These are phyloP conservation scores for Dryocosmus kuriphilus DNA, from an alignment of 2,888 invertebrate genomes.

Conservation along the genomic window DNA sequence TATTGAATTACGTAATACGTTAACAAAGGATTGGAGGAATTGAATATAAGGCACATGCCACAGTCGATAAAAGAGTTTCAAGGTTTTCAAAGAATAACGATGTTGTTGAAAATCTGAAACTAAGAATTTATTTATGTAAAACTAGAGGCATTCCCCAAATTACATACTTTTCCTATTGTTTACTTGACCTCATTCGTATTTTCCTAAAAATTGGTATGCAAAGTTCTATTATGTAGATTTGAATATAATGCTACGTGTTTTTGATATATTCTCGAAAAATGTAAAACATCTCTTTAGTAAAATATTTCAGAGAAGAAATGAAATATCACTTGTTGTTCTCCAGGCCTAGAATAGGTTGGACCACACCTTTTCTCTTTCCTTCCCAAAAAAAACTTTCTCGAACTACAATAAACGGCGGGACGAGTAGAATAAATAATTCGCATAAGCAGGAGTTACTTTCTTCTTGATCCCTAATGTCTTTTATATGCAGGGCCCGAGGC, in stretches of 20 bases:
- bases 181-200: too few relatives aligned
- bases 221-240: background rate
- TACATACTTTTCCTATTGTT: too few relatives aligned
- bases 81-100: slow-evolving; percentile 19
- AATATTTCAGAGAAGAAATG: background rate
- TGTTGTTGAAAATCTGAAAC: background rate
- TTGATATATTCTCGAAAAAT: background rate
- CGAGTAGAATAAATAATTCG: slow-evolving; percentile 12
- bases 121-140: background rate
- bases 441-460: slow-evolving; percentile 17
- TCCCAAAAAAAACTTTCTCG: slow-evolving; percentile 12
- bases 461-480: slow-evolving; percentile 16
- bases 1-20: slow-evolving; percentile 8
- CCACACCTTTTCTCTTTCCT: background rate
- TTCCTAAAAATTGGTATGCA: too few relatives aligned
- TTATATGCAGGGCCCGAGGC: slow-evolving; percentile 12
- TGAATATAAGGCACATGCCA: slow-evolving; percentile 3
- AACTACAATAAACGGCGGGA: slow-evolving; percentile 18
- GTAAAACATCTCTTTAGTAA: background rate
- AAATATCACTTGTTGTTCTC: background rate
- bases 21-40: slow-evolving; percentile 25
- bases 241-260: background rate
- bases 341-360: background rate
- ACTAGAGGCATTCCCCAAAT: background rate
- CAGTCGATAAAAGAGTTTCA: slow-evolving; percentile 1